Conservation (phyloP, 1,140 invertebrate genomes). For the Pteromalus puparum region DNA sequence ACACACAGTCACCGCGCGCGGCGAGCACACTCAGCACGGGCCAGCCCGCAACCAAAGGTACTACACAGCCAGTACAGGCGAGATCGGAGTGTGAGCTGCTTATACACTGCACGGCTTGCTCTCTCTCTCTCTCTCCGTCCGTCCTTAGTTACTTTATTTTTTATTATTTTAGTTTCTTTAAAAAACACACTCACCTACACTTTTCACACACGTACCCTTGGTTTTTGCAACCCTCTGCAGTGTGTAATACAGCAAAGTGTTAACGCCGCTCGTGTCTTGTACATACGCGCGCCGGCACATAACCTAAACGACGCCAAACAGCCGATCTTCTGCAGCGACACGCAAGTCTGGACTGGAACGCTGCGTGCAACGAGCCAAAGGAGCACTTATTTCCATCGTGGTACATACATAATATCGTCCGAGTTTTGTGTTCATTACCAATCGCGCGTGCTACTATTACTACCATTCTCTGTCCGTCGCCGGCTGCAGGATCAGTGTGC, state of each 20-base stretch:
- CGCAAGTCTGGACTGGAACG: too few relatives aligned
- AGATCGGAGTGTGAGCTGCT: neutral
- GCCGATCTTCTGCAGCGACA: neutral
- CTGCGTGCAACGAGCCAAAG: neutral
- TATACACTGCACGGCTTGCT: neutral
- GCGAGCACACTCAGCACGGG: conserved; percentile 73
- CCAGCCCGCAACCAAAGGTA: conserved; percentile 75
- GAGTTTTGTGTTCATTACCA: conserved; percentile 12
- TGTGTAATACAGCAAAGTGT: neutral
- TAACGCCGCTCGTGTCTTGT: neutral
- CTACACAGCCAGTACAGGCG: conserved; percentile 54
- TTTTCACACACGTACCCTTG: too few relatives aligned
- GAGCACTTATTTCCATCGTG: neutral
- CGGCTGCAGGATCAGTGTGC: neutral
- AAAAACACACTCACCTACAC: too few relatives aligned
- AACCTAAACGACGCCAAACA: neutral
- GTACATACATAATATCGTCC: neutral
- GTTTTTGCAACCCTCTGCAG: neutral
- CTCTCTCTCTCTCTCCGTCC: neutral
- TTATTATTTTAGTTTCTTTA: conserved; percentile 16
- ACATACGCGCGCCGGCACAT: conserved; percentile 3
- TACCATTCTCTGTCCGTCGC: too few relatives aligned
- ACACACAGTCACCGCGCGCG: conserved; percentile 72
- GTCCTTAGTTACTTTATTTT: neutral
- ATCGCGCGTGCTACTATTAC: neutral